phyloP scores from a whole-genome alignment of 2,797 vertebrate genomes.

The Kryptolebias ocellatus region DNA sequence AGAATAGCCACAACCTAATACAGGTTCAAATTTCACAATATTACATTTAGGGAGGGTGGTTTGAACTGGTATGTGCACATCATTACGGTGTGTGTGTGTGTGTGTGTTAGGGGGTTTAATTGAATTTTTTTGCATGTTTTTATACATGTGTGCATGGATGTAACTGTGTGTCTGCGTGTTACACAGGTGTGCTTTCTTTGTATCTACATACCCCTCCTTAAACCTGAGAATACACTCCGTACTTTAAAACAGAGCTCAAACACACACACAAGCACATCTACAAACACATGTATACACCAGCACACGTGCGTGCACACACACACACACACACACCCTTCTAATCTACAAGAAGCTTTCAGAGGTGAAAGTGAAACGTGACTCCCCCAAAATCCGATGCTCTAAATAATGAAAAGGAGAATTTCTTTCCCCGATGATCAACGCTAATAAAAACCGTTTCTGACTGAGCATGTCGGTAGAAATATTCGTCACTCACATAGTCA shows the following conservation, averaged over 20 bases:
- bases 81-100: slow-evolving; percentile 33
- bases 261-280: slow-evolving; percentile 38
- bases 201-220: slow-evolving; percentile 59
- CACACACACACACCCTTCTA: slow-evolving; percentile 34
- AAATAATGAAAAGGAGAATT: slow-evolving; percentile 17
- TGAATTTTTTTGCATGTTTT: slow-evolving; percentile 39
- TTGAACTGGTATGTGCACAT: slow-evolving; percentile 55
- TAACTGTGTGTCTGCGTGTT: slow-evolving; percentile 44
- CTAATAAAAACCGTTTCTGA: slow-evolving; percentile 23
- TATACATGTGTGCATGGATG: slow-evolving; percentile 39
- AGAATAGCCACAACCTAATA: slow-evolving; percentile 82
- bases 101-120: not conserved
- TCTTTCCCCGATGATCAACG: slow-evolving; percentile 12
- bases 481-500: slow-evolving; percentile 35
- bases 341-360: slow-evolving; percentile 42
- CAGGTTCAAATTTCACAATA: slow-evolving; percentile 81
- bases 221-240: slow-evolving; percentile 73
- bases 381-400: slow-evolving; percentile 23
- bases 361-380: slow-evolving; percentile 34
- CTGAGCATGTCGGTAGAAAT: slow-evolving; percentile 24
- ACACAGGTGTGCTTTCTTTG: slow-evolving; percentile 75
- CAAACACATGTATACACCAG: slow-evolving; percentile 11
- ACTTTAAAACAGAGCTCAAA: slow-evolving; percentile 58
- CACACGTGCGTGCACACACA: slow-evolving; percentile 33
- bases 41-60: slow-evolving; percentile 74